A percentile compares a stretch with the other conserved stretches of the same genome.
phyloP scores from a whole-genome alignment of 2,113 vertebrate species.

The Nothobranchius furzeri region DNA sequence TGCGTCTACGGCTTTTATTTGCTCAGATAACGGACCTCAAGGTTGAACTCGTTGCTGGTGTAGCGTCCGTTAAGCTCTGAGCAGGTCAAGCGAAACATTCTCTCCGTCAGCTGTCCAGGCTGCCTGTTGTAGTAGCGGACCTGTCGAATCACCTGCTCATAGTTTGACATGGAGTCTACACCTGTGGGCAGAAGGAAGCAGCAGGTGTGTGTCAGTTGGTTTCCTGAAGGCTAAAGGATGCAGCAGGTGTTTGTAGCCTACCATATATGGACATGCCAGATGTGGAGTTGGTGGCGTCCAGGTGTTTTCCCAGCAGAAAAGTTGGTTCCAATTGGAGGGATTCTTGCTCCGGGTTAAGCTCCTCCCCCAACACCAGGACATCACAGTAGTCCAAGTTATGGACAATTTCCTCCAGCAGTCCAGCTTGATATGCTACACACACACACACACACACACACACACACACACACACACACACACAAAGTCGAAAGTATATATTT shows the following conservation, averaged over 20 bases:
- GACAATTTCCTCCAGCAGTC: constrained; percentile 87
- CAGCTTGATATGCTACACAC: constrained; percentile 75
- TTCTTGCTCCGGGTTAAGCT: constrained; percentile 85
- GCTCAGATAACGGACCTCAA: constrained; percentile 82
- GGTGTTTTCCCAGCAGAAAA: constrained; percentile 86
- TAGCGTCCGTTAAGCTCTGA: constrained; percentile 95
- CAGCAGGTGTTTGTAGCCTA: constrained; percentile 54
- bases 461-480: constrained; percentile 1
- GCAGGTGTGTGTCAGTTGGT: neutral
- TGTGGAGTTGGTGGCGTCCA: constrained; percentile 95
- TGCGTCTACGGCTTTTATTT: too few species aligned
- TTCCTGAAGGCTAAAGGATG: constrained; percentile 35
- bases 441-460: constrained; percentile 29
- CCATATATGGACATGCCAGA: constrained; percentile 95
- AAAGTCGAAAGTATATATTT: too few species aligned
- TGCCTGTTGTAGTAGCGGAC: constrained; percentile 86
- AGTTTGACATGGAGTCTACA: constrained; percentile 92
- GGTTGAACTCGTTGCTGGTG: constrained; percentile 92
- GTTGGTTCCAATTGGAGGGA: constrained; percentile 85
- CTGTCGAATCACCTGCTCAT: constrained; percentile 88
- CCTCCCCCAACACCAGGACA: constrained; percentile 88
- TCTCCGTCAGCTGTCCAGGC: constrained; percentile 74
- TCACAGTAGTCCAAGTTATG: constrained; percentile 98
- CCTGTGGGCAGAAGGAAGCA: constrained; percentile 71
- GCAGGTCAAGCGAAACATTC: constrained; percentile 91